Evolutionary conservation across 2,797 vertebrate species (phyloP), one percentile per base, ranked within the genome.

Genomic region (Furcifer pardalis): DNA sequence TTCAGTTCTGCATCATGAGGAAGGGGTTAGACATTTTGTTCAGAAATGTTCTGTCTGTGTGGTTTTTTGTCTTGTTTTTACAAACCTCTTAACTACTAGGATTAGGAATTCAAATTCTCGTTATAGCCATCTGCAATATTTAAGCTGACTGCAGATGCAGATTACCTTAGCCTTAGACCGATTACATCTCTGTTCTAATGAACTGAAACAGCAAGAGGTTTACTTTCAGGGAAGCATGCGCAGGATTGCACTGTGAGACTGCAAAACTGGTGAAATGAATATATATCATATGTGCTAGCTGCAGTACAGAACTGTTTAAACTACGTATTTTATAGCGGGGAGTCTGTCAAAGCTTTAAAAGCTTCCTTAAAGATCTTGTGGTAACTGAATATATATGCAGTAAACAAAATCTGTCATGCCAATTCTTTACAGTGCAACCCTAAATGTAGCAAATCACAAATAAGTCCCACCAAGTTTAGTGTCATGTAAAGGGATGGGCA

Each of bases 41-140:
- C 30, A 7, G 60, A 74, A 80, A 63, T 79, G 35, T 32, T 78
- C 35, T 23, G 66, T 42, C 83, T 66, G 59, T 32, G 10, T 71
- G 69, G 21, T 35, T 66, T 66, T 66, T 63, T 65, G 32, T 68
- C 9, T 42, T 12, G 40, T 30, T 74, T 74, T 60, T 78, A 62
- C 25, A 77, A 60, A 84, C 56, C 65, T 77, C 40, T 72, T 71
- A 84, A 84, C 2, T 40, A 52, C 63, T 21, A 35, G 79, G 30
- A 75, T 75, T 75, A 81, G 35, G 35, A 44, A 21, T 21, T 65
- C 77, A 69, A 69, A 10, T 60, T 84, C 68, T 83, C 35, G 42
- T n/a, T 74, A 30, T 7, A 25, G 12, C 25, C 27, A 66, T 77
- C 27, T 25, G 35, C 46, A 44, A 23, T 13, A 44, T 69, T 77